These are phyloP conservation scores for Styela clava DNA, from an alignment of 23 tunicate genomes.

Conservation along the genomic window DNA sequence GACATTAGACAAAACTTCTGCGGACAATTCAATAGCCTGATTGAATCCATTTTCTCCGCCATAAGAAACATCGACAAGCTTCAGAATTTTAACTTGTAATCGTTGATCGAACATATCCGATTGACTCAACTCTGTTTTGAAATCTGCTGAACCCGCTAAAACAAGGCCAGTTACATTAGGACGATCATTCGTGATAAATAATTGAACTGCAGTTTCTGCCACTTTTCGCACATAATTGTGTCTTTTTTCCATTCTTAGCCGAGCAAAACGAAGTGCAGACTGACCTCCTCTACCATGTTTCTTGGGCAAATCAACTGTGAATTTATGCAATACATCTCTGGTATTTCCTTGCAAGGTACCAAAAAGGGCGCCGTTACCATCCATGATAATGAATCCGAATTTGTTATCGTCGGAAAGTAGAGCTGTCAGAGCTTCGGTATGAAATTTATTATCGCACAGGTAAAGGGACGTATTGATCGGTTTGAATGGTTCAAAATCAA, in stretches of 20 bases:
- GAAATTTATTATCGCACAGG: slow-evolving; percentile 95
- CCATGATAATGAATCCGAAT: slow-evolving; percentile 97
- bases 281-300: slow-evolving; percentile 99
- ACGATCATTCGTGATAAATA: slow-evolving; percentile 91
- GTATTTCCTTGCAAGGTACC: slow-evolving; percentile 97
- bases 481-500: slow-evolving; percentile 99
- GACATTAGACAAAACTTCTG: slow-evolving; percentile 93
- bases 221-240: slow-evolving; percentile 99
- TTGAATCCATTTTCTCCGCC: slow-evolving; percentile 99
- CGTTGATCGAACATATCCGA: slow-evolving; percentile 99
- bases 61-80: slow-evolving; percentile 93
- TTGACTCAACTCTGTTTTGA: slow-evolving; percentile 90
- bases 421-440: slow-evolving; percentile 94
- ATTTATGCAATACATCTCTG: slow-evolving; percentile 93
- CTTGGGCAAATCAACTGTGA: slow-evolving; percentile 93
- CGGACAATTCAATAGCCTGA: slow-evolving; percentile 95
- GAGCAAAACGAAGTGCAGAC: slow-evolving; percentile 99
- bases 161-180: slow-evolving; percentile 91
- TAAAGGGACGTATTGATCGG: slow-evolving; percentile 96
- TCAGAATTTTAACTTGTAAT: slow-evolving; percentile 71
- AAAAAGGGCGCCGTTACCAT: slow-evolving; percentile 97
- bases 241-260: slow-evolving; percentile 96
- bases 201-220: slow-evolving; percentile 94
- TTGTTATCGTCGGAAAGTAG: slow-evolving; percentile 93
- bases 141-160: slow-evolving; percentile 98